Percentiles rank a stretch among this genome's conserved stretches.
These are phyloP conservation scores for Periphyllus acericola DNA, from an alignment of 2,888 invertebrate species.

Conservation along the genomic window DNA sequence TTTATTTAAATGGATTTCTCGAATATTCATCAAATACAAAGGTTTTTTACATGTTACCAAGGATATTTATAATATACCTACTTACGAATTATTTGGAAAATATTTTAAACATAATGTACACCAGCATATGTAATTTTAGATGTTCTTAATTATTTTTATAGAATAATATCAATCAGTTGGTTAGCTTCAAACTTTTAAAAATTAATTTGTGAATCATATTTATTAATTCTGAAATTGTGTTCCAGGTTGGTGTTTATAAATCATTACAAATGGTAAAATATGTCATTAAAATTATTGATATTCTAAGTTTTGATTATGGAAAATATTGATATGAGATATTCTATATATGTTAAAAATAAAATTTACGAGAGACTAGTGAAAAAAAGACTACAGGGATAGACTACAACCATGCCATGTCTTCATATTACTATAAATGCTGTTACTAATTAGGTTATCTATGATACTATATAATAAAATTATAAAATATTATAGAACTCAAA, in stretches of 20 bases:
- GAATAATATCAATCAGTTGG: conserved; percentile 63
- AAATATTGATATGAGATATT: conserved; percentile 47
- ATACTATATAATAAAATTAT: too few species aligned
- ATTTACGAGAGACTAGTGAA: background rate
- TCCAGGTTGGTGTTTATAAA: conserved; percentile 44
- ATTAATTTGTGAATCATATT: background rate
- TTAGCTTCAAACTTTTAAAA: background rate
- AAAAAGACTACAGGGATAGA: conserved; percentile 5
- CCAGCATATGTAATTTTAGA: conserved; percentile 66
- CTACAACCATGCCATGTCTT: background rate
- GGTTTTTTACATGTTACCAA: conserved; percentile 14
- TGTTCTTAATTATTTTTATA: conserved; percentile 74
- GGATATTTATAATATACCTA: background rate
- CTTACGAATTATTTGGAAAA: conserved; percentile 68
- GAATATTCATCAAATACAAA: conserved; percentile 21
- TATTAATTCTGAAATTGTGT: background rate
- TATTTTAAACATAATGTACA: conserved; percentile 68
- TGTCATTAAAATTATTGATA: conserved; percentile 21
- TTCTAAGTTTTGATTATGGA: conserved; percentile 42
- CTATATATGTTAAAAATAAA: conserved; percentile 23
- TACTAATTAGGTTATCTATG: background rate
- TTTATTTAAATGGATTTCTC: conserved; percentile 41
- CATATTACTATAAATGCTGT: conserved; percentile 45
- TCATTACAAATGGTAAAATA: conserved; percentile 42
- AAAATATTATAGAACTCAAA: too few species aligned